Evolutionary conservation across 64 coral and sea anemone genomes (phyloP).

Genomic region (Porites lutea): DNA sequence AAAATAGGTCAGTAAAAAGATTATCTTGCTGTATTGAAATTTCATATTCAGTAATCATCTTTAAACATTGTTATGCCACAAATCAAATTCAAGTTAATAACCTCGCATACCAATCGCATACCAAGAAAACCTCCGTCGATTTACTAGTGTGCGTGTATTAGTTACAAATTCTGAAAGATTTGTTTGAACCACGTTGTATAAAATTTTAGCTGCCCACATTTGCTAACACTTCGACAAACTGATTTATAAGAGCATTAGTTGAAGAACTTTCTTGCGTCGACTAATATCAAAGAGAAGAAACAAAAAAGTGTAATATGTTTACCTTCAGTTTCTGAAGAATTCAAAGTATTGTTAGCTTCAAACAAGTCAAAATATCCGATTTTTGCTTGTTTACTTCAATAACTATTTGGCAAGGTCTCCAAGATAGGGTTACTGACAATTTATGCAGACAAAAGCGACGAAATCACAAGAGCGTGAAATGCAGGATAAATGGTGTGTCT

Average conservation of each 20-base stretch:
- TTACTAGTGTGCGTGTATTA: background rate
- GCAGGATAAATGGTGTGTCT: background rate
- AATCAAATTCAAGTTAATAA: background rate
- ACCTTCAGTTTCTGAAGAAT: background rate
- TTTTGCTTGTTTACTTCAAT: background rate
- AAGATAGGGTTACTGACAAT: background rate
- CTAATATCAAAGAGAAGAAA: background rate
- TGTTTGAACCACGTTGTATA: background rate
- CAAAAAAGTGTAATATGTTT: background rate
- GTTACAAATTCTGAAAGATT: background rate
- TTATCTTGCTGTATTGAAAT: too few species aligned
- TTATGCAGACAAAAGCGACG: slow-evolving; percentile 9
- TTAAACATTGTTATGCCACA: background rate
- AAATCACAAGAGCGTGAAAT: slow-evolving; percentile 20
- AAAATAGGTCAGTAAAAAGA: too few species aligned
- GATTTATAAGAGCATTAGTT: background rate
- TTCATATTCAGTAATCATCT: background rate
- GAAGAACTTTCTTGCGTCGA: background rate
- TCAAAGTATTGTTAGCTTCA: background rate
- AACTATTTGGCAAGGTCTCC: background rate
- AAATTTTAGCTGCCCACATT: background rate
- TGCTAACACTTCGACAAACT: background rate
- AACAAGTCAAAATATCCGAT: too few species aligned
- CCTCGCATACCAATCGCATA: background rate
- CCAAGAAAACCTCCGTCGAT: background rate